Conservation (phyloP, 1,140 invertebrate species). For the Heliconius congener region DNA sequence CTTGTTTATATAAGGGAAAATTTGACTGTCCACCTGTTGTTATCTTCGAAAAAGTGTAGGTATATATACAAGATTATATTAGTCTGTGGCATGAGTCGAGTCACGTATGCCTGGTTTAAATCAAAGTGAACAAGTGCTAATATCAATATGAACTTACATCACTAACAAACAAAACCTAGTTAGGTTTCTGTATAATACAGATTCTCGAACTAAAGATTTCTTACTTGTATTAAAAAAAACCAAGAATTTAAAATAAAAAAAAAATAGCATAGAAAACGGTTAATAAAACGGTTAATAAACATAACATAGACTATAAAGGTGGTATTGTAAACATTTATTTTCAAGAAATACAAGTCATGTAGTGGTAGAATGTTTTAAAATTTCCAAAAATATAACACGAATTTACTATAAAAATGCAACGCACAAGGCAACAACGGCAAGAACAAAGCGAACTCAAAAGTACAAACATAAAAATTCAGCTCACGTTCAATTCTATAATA, state of each 20-base stretch:
- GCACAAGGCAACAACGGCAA: not conserved
- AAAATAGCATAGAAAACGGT: too few species aligned
- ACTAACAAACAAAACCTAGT: conserved; percentile 8
- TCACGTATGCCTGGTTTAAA: conserved; percentile 42
- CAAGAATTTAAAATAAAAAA: too few species aligned
- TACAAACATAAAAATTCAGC: conserved; percentile 26
- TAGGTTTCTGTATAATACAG: not conserved
- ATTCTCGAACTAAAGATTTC: not conserved
- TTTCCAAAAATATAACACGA: conserved; percentile 11
- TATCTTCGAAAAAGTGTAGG: conserved; percentile 22
- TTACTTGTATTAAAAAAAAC: not conserved
- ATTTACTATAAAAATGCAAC: conserved; percentile 15
- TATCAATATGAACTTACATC: conserved; percentile 5
- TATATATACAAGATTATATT: conserved; percentile 1
- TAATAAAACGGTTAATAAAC: too few species aligned
- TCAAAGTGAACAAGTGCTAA: conserved; percentile 14
- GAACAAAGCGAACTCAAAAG: conserved; percentile 25
- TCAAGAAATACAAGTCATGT: not conserved
- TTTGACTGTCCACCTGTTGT: conserved; percentile 19
- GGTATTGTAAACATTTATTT: not conserved
- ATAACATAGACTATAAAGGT: not conserved
- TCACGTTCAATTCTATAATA: conserved; percentile 15
- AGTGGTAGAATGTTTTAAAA: not conserved
- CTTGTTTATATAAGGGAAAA: not conserved
- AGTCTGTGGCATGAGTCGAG: conserved; percentile 38